These are phyloP conservation scores for Eupeodes corollae DNA, from an alignment of 1,140 invertebrate species.

Conservation along the genomic window DNA sequence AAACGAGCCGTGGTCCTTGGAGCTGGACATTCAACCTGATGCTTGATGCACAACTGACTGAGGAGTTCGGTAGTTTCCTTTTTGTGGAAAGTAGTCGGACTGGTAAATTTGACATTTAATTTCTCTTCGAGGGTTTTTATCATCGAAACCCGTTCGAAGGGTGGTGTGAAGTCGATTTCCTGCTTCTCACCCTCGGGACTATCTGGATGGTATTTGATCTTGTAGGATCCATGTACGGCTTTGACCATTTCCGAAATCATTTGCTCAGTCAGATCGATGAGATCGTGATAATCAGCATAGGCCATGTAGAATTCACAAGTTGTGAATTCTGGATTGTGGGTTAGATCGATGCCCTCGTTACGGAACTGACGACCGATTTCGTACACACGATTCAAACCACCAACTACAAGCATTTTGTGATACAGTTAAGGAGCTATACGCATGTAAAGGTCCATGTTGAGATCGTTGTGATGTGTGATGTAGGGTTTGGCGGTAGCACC, in stretches of 20 bases:
- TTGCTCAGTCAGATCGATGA: slow-evolving; percentile 86
- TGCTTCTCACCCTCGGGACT: slow-evolving; percentile 69
- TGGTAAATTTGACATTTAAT: slow-evolving; percentile 75
- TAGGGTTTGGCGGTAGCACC: slow-evolving; percentile 98
- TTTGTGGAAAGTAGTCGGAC: slow-evolving; percentile 52
- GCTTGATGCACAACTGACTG: slow-evolving; percentile 71
- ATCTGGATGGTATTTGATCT: slow-evolving; percentile 89
- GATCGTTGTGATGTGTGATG: slow-evolving; percentile 96
- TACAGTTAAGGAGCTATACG: slow-evolving; percentile 97
- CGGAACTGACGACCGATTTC: slow-evolving; percentile 96
- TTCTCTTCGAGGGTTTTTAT: slow-evolving; percentile 77
- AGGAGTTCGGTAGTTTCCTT: slow-evolving; percentile 62
- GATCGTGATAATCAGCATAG: slow-evolving; percentile 96
- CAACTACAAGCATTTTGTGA: slow-evolving; percentile 95
- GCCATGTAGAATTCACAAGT: slow-evolving; percentile 99
- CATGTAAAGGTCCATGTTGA: slow-evolving; percentile 95
- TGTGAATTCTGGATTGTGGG: slow-evolving; percentile 99
- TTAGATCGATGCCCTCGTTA: slow-evolving; percentile 97
- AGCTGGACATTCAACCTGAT: slow-evolving; percentile 82
- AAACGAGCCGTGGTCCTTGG: slow-evolving; percentile 87
- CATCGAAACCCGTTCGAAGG: slow-evolving; percentile 88
- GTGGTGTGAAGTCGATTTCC: slow-evolving; percentile 95
- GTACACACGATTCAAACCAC: slow-evolving; percentile 93
- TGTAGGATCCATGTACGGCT: slow-evolving; percentile 57
- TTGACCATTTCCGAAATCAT: slow-evolving; percentile 79